Percentiles rank a stretch among this genome's conserved stretches.
Evolutionary conservation across 2,113 vertebrate species (phyloP).

Genomic region (Semnopithecus entellus): DNA sequence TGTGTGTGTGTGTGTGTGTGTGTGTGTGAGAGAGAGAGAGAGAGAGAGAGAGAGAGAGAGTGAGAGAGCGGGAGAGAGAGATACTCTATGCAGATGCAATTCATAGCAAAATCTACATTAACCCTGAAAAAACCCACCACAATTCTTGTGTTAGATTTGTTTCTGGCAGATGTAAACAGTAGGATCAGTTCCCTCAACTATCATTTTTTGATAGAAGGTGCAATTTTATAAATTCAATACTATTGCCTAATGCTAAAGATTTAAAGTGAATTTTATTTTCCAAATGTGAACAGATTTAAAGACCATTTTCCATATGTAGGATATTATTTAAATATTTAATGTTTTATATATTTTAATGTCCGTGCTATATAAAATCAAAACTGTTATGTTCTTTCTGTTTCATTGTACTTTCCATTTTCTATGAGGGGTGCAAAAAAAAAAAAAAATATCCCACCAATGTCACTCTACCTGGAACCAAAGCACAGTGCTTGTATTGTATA

Average conservation of each 20-base stretch:
- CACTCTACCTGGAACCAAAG: background rate
- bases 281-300: background rate
- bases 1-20: too few species aligned
- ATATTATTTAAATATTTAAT: slow-evolving; percentile 14
- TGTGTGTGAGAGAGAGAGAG: too few species aligned
- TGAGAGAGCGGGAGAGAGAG: background rate
- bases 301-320: background rate
- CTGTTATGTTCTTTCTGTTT: background rate
- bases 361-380: background rate
- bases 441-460: background rate
- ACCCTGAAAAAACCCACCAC: background rate
- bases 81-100: background rate
- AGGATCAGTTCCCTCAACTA: background rate
- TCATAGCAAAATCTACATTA: background rate
- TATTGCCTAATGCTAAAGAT: background rate
- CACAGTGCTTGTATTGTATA: background rate
- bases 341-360: background rate
- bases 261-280: background rate
- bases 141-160: background rate
- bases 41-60: background rate
- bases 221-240: background rate
- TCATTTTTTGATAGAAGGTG: background rate
- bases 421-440: background rate
- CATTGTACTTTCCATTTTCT: background rate
- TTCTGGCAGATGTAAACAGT: background rate